phyloP scores from a whole-genome alignment of 2,113 vertebrate species.

The Zosterops lateralis region DNA sequence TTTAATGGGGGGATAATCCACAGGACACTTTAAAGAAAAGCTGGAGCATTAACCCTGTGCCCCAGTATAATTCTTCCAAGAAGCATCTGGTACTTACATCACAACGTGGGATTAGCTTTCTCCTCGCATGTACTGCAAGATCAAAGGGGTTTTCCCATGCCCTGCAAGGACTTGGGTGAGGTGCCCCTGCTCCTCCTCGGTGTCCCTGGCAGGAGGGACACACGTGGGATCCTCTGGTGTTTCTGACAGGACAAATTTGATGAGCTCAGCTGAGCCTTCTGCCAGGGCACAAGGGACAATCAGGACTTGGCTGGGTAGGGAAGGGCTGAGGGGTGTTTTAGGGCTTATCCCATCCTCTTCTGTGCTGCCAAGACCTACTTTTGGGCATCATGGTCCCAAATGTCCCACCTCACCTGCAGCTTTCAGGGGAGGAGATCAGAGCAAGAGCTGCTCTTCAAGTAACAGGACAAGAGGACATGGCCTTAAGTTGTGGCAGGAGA shows the following conservation, averaged over 20 bases:
- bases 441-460: neutral
- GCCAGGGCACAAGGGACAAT: neutral
- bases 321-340: neutral
- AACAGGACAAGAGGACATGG: neutral
- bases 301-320: neutral
- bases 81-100: constrained; percentile 65
- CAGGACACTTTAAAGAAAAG: constrained; percentile 71
- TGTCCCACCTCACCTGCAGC: neutral
- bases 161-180: neutral
- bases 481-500: neutral
- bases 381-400: neutral
- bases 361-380: neutral
- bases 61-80: constrained; percentile 67
- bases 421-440: neutral
- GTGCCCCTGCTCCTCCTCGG: neutral
- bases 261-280: neutral
- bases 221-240: rapidly evolving
- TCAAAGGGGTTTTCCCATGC: constrained; percentile 46
- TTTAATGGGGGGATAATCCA: constrained; percentile 69
- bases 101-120: constrained; percentile 64
- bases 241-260: neutral
- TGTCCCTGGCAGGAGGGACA: neutral
- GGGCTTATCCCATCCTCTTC: neutral
- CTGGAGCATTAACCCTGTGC: constrained; percentile 71
- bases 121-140: neutral